Evolutionary conservation across 2,888 invertebrate genomes (phyloP), one percentile per base, ranked within the genome.

Genomic region (Cryptocephalus primarius): DNA sequence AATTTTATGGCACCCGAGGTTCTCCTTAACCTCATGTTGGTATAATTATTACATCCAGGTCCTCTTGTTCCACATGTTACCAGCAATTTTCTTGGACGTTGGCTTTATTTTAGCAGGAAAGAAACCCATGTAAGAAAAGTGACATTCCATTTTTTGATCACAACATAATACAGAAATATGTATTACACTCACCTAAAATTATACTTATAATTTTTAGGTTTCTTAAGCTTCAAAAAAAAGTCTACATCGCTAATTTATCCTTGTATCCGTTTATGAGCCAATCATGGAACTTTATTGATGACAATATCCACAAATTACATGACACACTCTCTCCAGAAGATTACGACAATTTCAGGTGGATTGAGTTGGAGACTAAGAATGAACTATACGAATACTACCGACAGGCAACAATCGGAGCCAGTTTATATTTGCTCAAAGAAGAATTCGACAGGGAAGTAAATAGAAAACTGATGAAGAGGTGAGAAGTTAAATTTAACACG

Each of bases 211-310:
- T 45, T 62, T 64, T 32, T 63, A 93, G 92, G 70, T 72, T 92
- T 48, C 68, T 88, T 8, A 83, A 78, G 67, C 62, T 91, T 14
- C 91, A 92, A 63, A 75, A 83, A n/a, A 81, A 82, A 55, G 82
- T 93, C 42, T 89, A 83, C 66, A 77, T 76, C 13, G 84, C 89
- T 0, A 82, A 83, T 59, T 71, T 74, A 43, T 84, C 85, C 0
- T 64, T 94, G 2, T 71, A 77, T 9, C 84, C 84, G 64, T 94
- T 90, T 62, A 74, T 84, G 1, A 75, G 74, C 1, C 80, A 85
- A 58, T 77, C 85, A 53, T 94, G 92, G 92, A 70, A 70, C 0
- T 90, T 91, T 58, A 66, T 70, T 41, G 86, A 86, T 54, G 63
- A 72, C 0, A 83, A 84, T 54, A 71, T 80, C 44, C n/a, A 12